Evolutionary conservation across 2,113 vertebrate species (phyloP).

Genomic region (Centropus bengalensis): DNA sequence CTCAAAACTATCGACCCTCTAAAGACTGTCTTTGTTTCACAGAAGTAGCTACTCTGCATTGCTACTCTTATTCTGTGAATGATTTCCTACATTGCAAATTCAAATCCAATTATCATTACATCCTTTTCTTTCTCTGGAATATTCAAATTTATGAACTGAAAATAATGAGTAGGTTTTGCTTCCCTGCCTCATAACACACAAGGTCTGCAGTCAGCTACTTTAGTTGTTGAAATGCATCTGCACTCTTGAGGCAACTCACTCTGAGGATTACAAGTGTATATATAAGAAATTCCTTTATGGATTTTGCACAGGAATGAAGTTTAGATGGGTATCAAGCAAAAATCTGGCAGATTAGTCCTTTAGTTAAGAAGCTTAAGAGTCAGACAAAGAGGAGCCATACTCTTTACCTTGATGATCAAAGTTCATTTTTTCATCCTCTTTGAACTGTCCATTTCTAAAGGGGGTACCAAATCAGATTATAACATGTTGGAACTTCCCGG

Average conservation of each 20-base stretch:
- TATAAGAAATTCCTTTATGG: constrained; percentile 57
- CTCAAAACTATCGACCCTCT: not conserved
- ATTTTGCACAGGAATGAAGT: constrained; percentile 32
- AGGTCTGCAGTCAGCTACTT: constrained; percentile 7
- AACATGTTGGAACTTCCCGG: rapidly evolving
- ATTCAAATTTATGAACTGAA: not conserved
- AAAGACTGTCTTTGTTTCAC: not conserved
- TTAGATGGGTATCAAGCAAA: not conserved
- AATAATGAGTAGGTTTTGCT: not conserved
- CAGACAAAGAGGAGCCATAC: constrained; percentile 4
- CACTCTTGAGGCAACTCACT: not conserved
- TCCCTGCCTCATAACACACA: not conserved
- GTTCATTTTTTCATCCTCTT: not conserved
- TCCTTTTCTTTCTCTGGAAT: not conserved
- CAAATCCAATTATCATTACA: not conserved
- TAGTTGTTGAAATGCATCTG: not conserved
- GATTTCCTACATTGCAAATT: not conserved
- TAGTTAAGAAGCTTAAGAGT: constrained; percentile 12
- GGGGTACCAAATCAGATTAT: not conserved
- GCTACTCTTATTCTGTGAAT: not conserved
- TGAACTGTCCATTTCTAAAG: not conserved
- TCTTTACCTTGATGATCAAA: not conserved
- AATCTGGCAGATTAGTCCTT: constrained; percentile 4
- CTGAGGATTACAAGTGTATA: constrained; percentile 46
- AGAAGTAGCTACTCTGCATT: not conserved